Conservation (phyloP, 2,888 invertebrate genomes). For the Cryptosula pallasiana region DNA sequence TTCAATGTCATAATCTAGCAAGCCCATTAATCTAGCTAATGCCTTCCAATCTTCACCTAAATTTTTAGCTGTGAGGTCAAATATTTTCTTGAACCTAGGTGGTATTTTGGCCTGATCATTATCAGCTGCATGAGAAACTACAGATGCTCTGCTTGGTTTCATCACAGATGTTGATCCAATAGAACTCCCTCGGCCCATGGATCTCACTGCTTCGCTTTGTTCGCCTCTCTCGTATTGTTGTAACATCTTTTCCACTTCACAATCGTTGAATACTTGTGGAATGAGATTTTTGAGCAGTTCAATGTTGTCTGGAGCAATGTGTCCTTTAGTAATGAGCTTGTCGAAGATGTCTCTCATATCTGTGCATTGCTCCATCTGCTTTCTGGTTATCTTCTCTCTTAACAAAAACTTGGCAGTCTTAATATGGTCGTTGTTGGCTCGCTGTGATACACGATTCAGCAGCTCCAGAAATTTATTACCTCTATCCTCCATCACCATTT, state of each 20-base stretch:
- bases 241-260: neutral
- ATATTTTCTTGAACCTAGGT: neutral
- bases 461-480: neutral
- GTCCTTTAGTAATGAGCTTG: neutral
- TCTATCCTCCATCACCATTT: neutral
- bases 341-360: constrained; percentile 20
- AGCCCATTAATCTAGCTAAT: constrained; percentile 1
- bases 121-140: neutral
- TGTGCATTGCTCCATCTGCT: constrained; percentile 1
- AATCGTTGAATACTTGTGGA: neutral
- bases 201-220: neutral
- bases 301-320: neutral
- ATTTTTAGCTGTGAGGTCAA: neutral
- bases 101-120: neutral
- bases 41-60: neutral
- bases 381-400: neutral
- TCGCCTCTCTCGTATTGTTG: neutral
- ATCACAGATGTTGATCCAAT: neutral
- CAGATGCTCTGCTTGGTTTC: neutral
- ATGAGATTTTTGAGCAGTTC: neutral
- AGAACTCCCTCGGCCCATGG: neutral
- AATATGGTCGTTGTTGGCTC: neutral
- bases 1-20: neutral
- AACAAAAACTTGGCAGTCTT: constrained; percentile 6
- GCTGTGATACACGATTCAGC: neutral